These are phyloP conservation scores for Hippocampus zosterae DNA, from an alignment of 2,113 vertebrate genomes.

Conservation along the genomic window DNA sequence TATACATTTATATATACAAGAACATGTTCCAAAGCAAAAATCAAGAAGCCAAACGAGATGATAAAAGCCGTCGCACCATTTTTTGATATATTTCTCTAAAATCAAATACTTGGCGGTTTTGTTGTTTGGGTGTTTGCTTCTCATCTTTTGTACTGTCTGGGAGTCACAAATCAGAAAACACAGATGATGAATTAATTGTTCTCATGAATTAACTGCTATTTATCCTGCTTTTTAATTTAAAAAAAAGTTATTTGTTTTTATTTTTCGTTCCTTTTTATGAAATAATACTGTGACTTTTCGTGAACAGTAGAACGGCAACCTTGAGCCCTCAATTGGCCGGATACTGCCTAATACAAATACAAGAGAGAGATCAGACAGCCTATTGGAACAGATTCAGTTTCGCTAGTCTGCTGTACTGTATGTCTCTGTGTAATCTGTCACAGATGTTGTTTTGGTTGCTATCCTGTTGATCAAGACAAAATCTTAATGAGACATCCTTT, in stretches of 20 bases:
- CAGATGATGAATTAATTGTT: too few relatives aligned
- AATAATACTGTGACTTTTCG: too few relatives aligned
- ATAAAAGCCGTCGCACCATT: not conserved
- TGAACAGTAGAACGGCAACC: too few relatives aligned
- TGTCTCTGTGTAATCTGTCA: conserved; percentile 46
- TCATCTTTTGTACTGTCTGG: too few relatives aligned
- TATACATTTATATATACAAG: not conserved
- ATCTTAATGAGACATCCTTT: conserved; percentile 28
- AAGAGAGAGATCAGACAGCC: not conserved
- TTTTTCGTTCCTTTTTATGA: too few relatives aligned
- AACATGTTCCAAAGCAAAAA: not conserved
- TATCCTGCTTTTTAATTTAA: too few relatives aligned
- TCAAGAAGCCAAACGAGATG: not conserved
- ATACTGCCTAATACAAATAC: not conserved
- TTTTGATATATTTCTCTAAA: not conserved
- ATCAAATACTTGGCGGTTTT: too few relatives aligned
- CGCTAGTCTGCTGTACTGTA: not conserved
- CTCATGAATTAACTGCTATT: too few relatives aligned
- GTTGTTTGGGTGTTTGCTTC: too few relatives aligned
- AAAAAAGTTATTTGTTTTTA: too few relatives aligned
- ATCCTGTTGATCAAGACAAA: conserved; percentile 1
- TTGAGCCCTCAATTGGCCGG: not conserved
- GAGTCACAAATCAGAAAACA: too few relatives aligned
- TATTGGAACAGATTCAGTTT: not conserved
- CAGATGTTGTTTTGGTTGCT: conserved; percentile 5